phyloP scores from a whole-genome alignment of 2,797 vertebrate genomes.

The Mormyrops attenuatus region DNA sequence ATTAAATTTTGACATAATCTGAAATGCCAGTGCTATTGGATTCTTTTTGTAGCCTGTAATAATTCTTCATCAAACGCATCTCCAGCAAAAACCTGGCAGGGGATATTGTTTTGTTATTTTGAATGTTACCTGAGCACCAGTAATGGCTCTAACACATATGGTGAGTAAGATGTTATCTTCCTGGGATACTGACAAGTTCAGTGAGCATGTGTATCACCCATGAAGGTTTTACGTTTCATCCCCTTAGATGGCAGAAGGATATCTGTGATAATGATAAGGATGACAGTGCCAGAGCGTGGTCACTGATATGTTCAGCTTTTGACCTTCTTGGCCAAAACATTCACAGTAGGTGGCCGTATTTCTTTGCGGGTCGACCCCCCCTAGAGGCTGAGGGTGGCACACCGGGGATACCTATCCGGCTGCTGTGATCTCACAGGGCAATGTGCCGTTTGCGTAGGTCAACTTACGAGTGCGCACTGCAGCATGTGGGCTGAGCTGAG shows the following conservation, averaged over 20 bases:
- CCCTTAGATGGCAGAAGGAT: not conserved
- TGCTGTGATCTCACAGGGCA: not conserved
- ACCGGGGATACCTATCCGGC: not conserved
- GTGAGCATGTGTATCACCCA: not conserved
- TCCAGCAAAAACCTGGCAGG: not conserved
- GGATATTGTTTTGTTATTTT: not conserved
- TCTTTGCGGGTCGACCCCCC: not conserved
- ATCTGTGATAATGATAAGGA: not conserved
- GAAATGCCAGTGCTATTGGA: not conserved
- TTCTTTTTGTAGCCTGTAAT: not conserved
- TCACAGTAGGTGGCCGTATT: not conserved
- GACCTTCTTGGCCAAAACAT: not conserved
- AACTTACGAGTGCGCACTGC: not conserved
- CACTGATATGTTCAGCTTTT: conserved; percentile 5
- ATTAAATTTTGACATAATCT: not conserved
- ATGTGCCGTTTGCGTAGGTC: not conserved
- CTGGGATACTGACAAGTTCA: conserved; percentile 10
- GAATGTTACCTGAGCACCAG: conserved; percentile 1
- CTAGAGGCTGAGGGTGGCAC: not conserved
- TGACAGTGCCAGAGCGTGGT: not conserved
- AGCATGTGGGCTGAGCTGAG: not conserved
- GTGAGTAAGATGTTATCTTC: conserved; percentile 5
- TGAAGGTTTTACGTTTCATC: not conserved
- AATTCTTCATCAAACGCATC: not conserved
- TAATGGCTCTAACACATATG: not conserved